Evolutionary conservation across 2,797 vertebrate species (phyloP).

Genomic region (Lophura swinhoii): DNA sequence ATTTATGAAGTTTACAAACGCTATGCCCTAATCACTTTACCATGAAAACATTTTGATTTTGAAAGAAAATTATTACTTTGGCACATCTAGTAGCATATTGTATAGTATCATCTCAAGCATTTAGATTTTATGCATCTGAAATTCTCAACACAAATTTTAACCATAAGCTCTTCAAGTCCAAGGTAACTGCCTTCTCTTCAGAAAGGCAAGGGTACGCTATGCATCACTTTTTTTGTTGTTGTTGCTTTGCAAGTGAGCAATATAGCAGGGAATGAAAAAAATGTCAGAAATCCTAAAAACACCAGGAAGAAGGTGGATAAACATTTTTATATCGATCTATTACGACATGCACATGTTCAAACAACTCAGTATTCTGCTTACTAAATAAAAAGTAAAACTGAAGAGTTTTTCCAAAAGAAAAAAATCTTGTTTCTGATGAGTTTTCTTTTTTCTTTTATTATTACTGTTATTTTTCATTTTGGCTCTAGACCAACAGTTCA

Average conservation of each 20-base stretch:
- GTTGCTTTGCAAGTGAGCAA: neutral
- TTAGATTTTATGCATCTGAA: neutral
- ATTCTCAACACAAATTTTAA: neutral
- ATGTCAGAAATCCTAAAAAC: neutral
- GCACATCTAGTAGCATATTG: neutral
- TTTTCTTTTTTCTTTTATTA: neutral
- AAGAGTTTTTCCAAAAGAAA: neutral
- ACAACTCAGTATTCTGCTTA: neutral
- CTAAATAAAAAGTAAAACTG: neutral
- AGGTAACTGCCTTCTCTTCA: neutral
- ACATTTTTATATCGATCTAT: neutral
- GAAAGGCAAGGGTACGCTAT: neutral
- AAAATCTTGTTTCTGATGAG: neutral
- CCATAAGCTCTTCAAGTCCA: neutral
- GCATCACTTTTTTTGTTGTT: neutral
- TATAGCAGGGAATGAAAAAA: neutral
- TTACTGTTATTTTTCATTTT: neutral
- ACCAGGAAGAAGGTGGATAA: neutral
- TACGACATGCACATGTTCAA: neutral
- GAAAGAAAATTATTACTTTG: slow-evolving; percentile 3
- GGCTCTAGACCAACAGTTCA: neutral
- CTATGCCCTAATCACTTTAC: neutral
- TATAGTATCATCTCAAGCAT: neutral
- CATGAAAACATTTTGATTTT: neutral
- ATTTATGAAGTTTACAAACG: neutral